Evolutionary conservation across 2,888 invertebrate species (phyloP), one percentile per base, ranked within the genome.

Genomic region (Metallyticus violacea): DNA sequence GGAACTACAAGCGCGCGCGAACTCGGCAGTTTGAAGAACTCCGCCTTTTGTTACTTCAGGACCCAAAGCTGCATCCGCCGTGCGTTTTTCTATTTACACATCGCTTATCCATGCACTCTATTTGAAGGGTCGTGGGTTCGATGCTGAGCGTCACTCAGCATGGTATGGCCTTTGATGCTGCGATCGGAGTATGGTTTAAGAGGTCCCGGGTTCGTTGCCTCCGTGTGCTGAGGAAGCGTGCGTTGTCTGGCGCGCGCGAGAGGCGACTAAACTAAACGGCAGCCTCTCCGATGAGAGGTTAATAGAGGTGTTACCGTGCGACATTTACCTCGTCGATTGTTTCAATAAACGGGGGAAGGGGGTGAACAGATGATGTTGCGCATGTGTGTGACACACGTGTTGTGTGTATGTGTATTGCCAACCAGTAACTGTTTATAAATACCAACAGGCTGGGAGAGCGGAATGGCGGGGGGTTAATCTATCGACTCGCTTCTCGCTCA

Each of bases 351-450:
- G 82, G 82, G 26, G 26, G 76, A 62, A 40, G 76, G 26, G 82
- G 82, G 82, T 22, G 26, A 82, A 82, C 40, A 9, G 80, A 80
- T 80, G 29, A 29, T 26, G 82, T 22, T 80, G 27, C 82, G 82
- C 82, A 82, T 82, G 82, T 76, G 76, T 82, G 82, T 76, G 26
- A 76, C 40, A 82, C 82, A 82, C 26, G 62, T 26, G 82, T 82
- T 82, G 62, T 30, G 81, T 76, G 26, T 82, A 82, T 82, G 26
- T 26, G 76, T 30, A 82, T 82, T 26, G 76, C 30, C 40, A 76
- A 82, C 62, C 76, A 82, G 82, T 82, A 82, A 82, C 76, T 82
- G 82, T 82, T 62, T 82, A 82, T 82, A 82, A 82, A 82, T 82
- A 82, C 82, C 40, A 62, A 62, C 40, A 62, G 40, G 22, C 15